Percentiles rank a stretch among this genome's conserved stretches.
phyloP scores from a whole-genome alignment of 2,888 invertebrate genomes.

The Polymixis flavicincta region DNA sequence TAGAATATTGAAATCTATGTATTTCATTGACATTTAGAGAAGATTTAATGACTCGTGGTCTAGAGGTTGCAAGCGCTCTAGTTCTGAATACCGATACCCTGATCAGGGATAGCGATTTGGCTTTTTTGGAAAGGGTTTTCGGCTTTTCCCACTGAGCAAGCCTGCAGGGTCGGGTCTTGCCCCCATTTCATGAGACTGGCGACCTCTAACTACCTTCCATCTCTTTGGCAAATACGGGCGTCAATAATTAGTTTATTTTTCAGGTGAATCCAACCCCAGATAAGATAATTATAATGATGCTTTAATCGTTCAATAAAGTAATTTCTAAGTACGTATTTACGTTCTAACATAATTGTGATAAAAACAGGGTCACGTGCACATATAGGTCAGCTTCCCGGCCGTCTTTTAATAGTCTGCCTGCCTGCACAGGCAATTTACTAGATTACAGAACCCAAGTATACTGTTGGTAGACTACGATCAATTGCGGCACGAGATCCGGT shows the following conservation, averaged over 20 bases:
- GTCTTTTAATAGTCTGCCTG: slow-evolving; percentile 10
- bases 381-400: slow-evolving; percentile 20
- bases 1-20: not conserved
- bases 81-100: not conserved
- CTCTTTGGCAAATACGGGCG: not conserved
- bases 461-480: slow-evolving; percentile 1
- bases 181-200: not conserved
- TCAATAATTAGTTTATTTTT: slow-evolving; percentile 4
- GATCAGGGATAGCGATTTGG: not conserved
- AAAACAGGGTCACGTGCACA: slow-evolving; percentile 12
- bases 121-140: not conserved
- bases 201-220: not conserved
- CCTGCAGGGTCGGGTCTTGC: not conserved
- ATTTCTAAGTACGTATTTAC: not conserved
- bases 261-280: not conserved
- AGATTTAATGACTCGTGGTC: not conserved
- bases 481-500: slow-evolving; percentile 27
- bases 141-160: not conserved
- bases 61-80: not conserved
- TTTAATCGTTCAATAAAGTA: slow-evolving; percentile 10
- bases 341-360: slow-evolving; percentile 1
- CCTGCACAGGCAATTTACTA: slow-evolving; percentile 1
- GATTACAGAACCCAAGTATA: slow-evolving; percentile 24
- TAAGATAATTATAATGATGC: slow-evolving; percentile 24
- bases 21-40: not conserved